Percentiles rank a stretch among this genome's conserved stretches.
These are phyloP conservation scores for Zenarchopterus dispar DNA, from an alignment of 2,797 vertebrate genomes.

Conservation along the genomic window DNA sequence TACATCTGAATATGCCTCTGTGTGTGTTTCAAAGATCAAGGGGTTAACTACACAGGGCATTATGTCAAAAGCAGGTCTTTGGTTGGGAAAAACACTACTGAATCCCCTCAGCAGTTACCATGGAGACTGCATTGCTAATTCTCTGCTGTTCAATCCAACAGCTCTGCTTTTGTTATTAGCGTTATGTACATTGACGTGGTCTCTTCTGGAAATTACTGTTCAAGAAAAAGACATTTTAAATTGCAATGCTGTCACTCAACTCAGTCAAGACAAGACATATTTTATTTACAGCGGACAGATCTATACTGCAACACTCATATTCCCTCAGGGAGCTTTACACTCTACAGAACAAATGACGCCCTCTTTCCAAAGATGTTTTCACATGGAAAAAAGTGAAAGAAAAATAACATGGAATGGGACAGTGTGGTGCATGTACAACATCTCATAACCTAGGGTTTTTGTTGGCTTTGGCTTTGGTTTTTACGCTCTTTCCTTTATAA, in stretches of 20 bases:
- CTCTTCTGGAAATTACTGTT: slow-evolving; percentile 31
- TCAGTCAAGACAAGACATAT: not conserved
- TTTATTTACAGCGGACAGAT: not conserved
- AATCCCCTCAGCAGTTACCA: slow-evolving; percentile 70
- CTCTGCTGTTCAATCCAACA: slow-evolving; percentile 42
- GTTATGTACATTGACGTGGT: slow-evolving; percentile 39
- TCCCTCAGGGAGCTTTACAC: not conserved
- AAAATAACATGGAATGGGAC: too few species aligned
- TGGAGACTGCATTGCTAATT: slow-evolving; percentile 69
- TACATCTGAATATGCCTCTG: slow-evolving; percentile 46
- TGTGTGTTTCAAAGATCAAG: slow-evolving; percentile 68
- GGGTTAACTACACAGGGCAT: slow-evolving; percentile 73
- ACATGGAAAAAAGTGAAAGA: too few species aligned
- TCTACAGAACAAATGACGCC: not conserved
- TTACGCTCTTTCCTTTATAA: too few species aligned
- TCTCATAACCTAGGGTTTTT: too few species aligned
- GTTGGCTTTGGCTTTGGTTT: too few species aligned
- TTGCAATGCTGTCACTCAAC: slow-evolving; percentile 6
- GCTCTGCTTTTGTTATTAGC: slow-evolving; percentile 38
- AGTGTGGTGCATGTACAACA: too few species aligned
- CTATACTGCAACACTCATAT: not conserved
- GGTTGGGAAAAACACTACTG: slow-evolving; percentile 57
- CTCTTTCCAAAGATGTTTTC: too few species aligned
- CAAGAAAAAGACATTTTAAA: slow-evolving; percentile 23
- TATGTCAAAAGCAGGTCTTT: slow-evolving; percentile 72